Percentiles rank a stretch among this genome's conserved stretches.
phyloP scores from a whole-genome alignment of 1,140 invertebrate species.

The Choristoneura fumiferana region DNA sequence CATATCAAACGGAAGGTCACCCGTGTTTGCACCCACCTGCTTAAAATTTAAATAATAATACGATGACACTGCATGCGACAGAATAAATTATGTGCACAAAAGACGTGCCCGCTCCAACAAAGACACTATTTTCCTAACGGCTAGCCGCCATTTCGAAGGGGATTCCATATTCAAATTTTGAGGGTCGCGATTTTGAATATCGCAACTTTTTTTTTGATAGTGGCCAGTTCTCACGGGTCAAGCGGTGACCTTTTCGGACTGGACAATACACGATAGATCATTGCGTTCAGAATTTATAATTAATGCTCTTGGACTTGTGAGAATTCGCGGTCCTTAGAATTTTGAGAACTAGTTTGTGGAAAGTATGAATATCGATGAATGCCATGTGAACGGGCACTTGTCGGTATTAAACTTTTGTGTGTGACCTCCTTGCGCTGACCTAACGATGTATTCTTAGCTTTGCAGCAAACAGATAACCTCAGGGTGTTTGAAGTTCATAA shows the following conservation, averaged over 20 bases:
- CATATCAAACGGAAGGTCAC: conserved; percentile 50
- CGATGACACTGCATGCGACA: conserved; percentile 56
- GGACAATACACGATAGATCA: conserved; percentile 61
- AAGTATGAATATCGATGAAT: conserved; percentile 16
- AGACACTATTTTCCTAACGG: conserved; percentile 65
- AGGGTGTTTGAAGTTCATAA: no score
- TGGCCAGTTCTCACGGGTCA: conserved; percentile 70
- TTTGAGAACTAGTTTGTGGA: neutral
- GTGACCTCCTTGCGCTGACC: conserved; percentile 5
- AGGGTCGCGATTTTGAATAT: conserved; percentile 69
- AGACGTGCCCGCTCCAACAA: conserved; percentile 55
- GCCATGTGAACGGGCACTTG: conserved; percentile 13
- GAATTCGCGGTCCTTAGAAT: conserved; percentile 45
- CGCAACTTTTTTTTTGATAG: conserved; percentile 47
- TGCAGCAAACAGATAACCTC: neutral
- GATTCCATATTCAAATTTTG: conserved; percentile 69
- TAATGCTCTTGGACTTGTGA: conserved; percentile 61
- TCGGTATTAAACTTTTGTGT: conserved; percentile 1
- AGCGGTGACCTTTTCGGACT: conserved; percentile 61
- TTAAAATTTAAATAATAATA: conserved; percentile 65
- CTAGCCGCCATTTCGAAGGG: conserved; percentile 40
- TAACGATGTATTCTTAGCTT: conserved; percentile 10
- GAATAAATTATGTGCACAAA: conserved; percentile 67
- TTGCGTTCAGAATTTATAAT: conserved; percentile 70
- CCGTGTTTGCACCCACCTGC: conserved; percentile 63